Percentiles rank a stretch among this genome's conserved stretches.
Evolutionary conservation across 2,888 invertebrate genomes (phyloP).

Genomic region (Xiphydria camelus): DNA sequence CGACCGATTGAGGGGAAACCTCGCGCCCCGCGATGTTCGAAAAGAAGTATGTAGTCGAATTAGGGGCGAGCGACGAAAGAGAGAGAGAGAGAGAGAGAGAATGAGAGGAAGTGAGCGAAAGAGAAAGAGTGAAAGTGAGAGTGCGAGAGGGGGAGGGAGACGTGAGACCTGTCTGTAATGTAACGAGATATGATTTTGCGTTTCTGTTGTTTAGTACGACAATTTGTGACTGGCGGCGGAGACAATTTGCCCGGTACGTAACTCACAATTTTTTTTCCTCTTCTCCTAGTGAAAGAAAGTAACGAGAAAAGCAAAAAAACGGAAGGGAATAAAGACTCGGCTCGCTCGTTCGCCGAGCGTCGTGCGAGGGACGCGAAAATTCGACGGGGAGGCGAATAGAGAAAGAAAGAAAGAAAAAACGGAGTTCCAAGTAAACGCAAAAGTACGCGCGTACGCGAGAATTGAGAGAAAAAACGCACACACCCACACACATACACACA

Average conservation of each 20-base stretch:
- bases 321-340: neutral
- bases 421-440: neutral
- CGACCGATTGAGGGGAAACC: too few species aligned
- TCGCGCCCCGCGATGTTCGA: too few species aligned
- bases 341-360: constrained; percentile 36
- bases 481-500: too few species aligned
- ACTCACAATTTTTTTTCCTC: constrained; percentile 53
- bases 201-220: constrained; percentile 61
- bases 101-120: too few species aligned
- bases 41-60: too few species aligned
- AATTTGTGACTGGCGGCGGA: constrained; percentile 60
- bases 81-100: constrained; percentile 24
- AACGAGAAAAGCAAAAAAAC: neutral
- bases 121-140: constrained; percentile 20
- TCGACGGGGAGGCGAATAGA: neutral
- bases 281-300: constrained; percentile 31
- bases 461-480: neutral
- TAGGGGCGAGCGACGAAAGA: constrained; percentile 35
- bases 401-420: neutral
- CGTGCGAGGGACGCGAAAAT: neutral
- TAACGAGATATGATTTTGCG: constrained; percentile 56
- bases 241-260: constrained; percentile 62
- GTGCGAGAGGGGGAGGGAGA: constrained; percentile 34
- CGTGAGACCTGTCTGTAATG: constrained; percentile 35
- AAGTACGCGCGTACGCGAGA: neutral